phyloP scores from a whole-genome alignment of 2,113 vertebrate species.

The Macquaria australasica region DNA sequence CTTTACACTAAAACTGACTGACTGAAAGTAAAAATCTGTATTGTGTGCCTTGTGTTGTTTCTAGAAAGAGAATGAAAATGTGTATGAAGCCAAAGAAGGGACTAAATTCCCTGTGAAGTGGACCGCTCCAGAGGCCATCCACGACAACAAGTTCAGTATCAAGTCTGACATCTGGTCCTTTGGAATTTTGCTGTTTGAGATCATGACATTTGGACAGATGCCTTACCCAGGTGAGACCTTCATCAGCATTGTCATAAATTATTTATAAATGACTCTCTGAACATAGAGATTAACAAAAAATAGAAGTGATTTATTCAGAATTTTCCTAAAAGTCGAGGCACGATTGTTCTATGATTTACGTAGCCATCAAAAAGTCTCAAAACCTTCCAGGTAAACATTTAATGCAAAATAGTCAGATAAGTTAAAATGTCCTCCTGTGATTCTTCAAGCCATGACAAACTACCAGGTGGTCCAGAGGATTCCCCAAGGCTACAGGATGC shows the following conservation, averaged over 20 bases:
- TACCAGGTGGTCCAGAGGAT: constrained; percentile 88
- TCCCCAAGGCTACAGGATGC: constrained; percentile 87
- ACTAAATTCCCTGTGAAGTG: constrained; percentile 97
- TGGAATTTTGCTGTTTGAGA: constrained; percentile 95
- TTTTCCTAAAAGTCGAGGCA: background rate
- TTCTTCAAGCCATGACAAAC: constrained; percentile 86
- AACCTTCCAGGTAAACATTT: background rate
- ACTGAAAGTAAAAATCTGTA: background rate
- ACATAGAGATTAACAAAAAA: background rate
- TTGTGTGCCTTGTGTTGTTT: background rate
- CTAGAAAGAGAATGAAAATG: constrained; percentile 87
- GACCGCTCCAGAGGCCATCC: constrained; percentile 94
- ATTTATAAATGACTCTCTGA: background rate
- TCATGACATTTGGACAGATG: constrained; percentile 93
- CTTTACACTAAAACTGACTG: background rate
- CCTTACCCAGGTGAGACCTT: constrained; percentile 90
- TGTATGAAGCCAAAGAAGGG: constrained; percentile 89
- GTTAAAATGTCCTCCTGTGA: constrained; percentile 14
- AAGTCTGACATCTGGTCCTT: constrained; percentile 99
- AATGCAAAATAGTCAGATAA: background rate
- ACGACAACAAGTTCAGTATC: constrained; percentile 88
- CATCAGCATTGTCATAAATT: background rate
- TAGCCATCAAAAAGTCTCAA: background rate
- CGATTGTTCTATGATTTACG: background rate
- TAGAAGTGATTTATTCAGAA: accelerated